phyloP scores from a whole-genome alignment of 2,888 invertebrate genomes.

The Globia sparganii region DNA sequence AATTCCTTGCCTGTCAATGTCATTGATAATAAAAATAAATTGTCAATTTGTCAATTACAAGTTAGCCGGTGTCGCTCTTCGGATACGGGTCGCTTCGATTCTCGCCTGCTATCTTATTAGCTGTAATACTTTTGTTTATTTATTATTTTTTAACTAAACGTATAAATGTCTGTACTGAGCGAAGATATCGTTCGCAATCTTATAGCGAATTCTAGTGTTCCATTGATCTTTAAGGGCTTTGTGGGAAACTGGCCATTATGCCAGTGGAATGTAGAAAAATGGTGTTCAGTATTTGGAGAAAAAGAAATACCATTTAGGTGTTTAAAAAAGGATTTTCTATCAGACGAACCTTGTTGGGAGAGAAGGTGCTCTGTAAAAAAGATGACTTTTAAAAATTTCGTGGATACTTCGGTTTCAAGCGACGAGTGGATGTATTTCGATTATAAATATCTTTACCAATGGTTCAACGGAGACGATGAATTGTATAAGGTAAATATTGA shows the following conservation, averaged over 20 bases:
- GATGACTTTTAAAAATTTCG: conserved; percentile 92
- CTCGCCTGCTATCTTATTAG: background rate
- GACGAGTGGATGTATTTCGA: conserved; percentile 95
- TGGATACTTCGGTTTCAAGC: conserved; percentile 78
- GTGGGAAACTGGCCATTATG: conserved; percentile 90
- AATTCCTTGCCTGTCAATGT: background rate
- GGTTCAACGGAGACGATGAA: conserved; percentile 91
- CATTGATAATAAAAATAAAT: background rate
- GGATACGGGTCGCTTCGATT: too few relatives aligned
- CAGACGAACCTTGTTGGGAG: conserved; percentile 95
- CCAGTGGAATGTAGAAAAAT: conserved; percentile 91
- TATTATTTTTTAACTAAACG: background rate
- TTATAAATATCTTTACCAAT: conserved; percentile 94
- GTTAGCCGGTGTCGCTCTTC: conserved; percentile 6
- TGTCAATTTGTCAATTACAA: background rate
- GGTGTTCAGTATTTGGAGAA: conserved; percentile 90
- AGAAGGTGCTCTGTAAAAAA: conserved; percentile 90
- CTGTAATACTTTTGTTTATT: conserved; percentile 7
- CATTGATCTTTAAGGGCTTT: conserved; percentile 89
- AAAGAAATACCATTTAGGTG: conserved; percentile 91
- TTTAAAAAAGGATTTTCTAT: conserved; percentile 79
- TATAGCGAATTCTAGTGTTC: conserved; percentile 77
- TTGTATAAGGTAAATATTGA: conserved; percentile 88
- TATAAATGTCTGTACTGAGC: conserved; percentile 76
- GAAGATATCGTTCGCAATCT: conserved; percentile 77